Percentiles rank a stretch among this genome's conserved stretches.
These are phyloP conservation scores for Uria lomvia DNA, from an alignment of 2,113 vertebrate genomes.

Conservation along the genomic window DNA sequence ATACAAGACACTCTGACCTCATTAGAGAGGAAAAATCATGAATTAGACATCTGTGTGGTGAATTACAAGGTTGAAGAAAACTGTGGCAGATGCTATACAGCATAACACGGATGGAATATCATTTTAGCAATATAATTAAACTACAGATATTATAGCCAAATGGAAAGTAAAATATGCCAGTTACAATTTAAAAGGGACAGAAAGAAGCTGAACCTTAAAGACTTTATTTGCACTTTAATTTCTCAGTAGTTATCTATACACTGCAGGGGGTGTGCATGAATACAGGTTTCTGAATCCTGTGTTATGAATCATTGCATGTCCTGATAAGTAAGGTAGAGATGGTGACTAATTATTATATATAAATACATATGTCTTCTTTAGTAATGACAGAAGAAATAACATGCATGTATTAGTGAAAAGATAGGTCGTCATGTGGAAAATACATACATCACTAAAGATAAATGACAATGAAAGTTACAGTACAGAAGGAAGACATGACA, in stretches of 20 bases:
- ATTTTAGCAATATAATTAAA: background rate
- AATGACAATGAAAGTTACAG: background rate
- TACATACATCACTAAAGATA: background rate
- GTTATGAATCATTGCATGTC: background rate
- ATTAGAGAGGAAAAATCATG: background rate
- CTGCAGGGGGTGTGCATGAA: background rate
- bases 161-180: background rate
- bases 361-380: background rate
- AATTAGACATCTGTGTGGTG: background rate
- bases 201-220: background rate
- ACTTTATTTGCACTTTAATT: background rate
- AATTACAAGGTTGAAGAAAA: background rate
- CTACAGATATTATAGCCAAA: background rate
- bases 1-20: background rate
- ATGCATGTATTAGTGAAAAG: background rate
- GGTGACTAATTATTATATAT: background rate
- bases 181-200: background rate
- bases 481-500: background rate
- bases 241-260: background rate
- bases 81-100: background rate
- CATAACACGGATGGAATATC: background rate
- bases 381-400: background rate
- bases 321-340: background rate
- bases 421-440: background rate
- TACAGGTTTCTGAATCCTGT: background rate